Percentiles rank a stretch among this genome's conserved stretches.
Conservation (phyloP, 2,113 vertebrate species). For the Talpa occidentalis region DNA sequence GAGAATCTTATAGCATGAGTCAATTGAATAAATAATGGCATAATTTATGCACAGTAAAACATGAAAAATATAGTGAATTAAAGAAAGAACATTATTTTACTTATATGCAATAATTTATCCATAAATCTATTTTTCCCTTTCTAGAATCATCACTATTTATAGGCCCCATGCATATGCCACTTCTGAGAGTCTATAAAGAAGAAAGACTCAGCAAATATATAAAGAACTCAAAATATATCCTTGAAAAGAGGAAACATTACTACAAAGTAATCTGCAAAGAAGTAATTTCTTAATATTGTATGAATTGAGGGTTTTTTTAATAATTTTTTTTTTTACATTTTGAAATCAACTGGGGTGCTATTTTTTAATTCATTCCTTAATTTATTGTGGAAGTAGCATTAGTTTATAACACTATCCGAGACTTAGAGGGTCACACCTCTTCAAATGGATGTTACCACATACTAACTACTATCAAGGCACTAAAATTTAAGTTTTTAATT, state of each 20-base stretch:
- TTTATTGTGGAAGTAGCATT: no score
- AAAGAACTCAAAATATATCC: neutral
- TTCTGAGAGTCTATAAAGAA: neutral
- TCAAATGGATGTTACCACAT: no score
- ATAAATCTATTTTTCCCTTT: neutral
- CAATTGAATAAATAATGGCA: neutral
- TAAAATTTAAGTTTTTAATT: no score
- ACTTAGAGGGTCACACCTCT: no score
- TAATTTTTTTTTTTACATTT: neutral
- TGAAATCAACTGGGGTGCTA: neutral
- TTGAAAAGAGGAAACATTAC: neutral
- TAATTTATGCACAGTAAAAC: neutral
- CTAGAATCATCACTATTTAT: neutral
- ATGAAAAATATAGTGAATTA: neutral
- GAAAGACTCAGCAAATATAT: neutral
- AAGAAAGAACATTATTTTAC: neutral
- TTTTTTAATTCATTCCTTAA: neutral
- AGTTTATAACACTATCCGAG: no score
- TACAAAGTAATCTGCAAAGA: neutral
- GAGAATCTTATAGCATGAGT: neutral
- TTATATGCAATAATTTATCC: neutral
- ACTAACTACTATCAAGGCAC: no score
- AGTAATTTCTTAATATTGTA: neutral
- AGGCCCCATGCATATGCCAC: neutral
- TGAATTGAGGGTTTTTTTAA: neutral